Base-by-base conservation (phyloP, 1,140 invertebrate genomes). In the Sitophilus oryzae region DNA sequence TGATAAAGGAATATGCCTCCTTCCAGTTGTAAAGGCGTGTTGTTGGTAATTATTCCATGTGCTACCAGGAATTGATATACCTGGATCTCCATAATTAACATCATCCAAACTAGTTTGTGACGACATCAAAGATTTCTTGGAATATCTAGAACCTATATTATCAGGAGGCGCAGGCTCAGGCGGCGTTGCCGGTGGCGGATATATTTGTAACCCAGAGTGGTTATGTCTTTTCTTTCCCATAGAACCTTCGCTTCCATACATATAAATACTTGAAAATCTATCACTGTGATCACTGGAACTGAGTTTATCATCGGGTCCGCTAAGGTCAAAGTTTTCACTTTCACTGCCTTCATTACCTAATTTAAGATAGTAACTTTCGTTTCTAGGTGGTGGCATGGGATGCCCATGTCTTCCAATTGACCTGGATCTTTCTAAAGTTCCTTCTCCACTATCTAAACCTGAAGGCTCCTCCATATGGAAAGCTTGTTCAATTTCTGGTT, bases 401-500 rank as follows among this genome's bases (percentile, higher is more conserved):
- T 67, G 64, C 5, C 66, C 62, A 35, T 69, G 67, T 23, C 60
- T 58, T 16, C 66, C 62, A 52, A 66, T 67, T 18, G 66, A 66
- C 42, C 80, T 77, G 50, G 79, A 86, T 67, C 81, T 79, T 65
- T 85, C 84, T 20, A 86, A 65, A 16, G 83, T 85, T 14, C 83
- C 83, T 68, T 86, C 83, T 4, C 83, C 83, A 51, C 82, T 84
- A 62, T 81, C 81, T 22, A 82, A 70, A 59, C 78, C 77, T 30
- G 80, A 80, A 51, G 80, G 85, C 72, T 89, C 89, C 72, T 93
- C 91, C 80, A 94, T 84, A 66, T 91, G 86, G 73, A 95, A 90
- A 1, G 89, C 89, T 69, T 91, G 88, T 68, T 96, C 93, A 50
- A 95, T 94, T 74, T 95, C 90, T 23, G 90, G 89, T 64, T 96